Percentiles rank a stretch among this genome's conserved stretches.
Conservation (phyloP, 2,797 vertebrate genomes). For the Diplodus puntazzo region DNA sequence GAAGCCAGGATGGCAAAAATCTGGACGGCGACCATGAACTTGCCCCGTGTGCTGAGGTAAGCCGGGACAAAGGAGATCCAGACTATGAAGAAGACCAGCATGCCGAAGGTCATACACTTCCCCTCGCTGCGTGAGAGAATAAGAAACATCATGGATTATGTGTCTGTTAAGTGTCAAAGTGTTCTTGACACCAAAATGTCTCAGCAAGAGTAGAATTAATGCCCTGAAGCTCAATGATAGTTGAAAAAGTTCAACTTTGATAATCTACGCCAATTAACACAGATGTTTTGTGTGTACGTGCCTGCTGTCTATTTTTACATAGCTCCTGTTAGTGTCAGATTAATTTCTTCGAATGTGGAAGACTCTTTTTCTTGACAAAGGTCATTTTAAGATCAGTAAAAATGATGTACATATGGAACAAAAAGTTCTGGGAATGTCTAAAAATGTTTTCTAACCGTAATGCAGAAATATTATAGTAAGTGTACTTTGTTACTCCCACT, state of each 20-base stretch:
- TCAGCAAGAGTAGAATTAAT: not conserved
- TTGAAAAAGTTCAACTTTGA: not conserved
- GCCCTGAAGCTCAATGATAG: not conserved
- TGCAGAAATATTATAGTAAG: not conserved
- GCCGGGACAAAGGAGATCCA: constrained; percentile 93
- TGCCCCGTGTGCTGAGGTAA: constrained; percentile 91
- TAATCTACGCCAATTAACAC: not conserved
- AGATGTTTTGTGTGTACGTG: not conserved
- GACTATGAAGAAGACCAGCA: constrained; percentile 92
- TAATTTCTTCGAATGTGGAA: not conserved
- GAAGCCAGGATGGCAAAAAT: constrained; percentile 92
- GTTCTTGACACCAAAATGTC: not conserved
- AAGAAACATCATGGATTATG: not conserved
- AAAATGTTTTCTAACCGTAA: not conserved
- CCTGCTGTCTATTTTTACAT: not conserved
- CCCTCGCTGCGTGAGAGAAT: constrained; percentile 81
- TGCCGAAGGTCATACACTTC: constrained; percentile 89
- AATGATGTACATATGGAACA: not conserved
- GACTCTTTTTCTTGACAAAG: not conserved
- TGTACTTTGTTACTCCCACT: not conserved
- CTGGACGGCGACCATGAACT: constrained; percentile 93
- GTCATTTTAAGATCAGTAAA: not conserved
- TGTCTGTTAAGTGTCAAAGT: not conserved
- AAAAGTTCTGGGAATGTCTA: not conserved
- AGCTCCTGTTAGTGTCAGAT: not conserved